phyloP scores from a whole-genome alignment of 1,140 invertebrate species.

The Anthonomus grandis region DNA sequence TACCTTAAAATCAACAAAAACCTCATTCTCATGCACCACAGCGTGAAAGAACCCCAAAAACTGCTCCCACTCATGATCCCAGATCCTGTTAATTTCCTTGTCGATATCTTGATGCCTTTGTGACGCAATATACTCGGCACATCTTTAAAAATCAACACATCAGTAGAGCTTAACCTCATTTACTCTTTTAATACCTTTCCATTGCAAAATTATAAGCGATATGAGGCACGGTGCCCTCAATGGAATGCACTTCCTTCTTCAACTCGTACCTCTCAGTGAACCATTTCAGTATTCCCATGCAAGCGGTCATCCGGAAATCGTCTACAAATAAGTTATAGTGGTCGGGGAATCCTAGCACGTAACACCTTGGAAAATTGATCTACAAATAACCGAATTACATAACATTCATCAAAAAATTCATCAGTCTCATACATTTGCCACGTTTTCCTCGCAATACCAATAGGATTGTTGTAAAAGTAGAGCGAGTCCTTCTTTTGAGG shows the following conservation, averaged over 20 bases:
- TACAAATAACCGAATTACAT: constrained; percentile 8
- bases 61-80: constrained; percentile 83
- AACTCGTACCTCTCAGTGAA: constrained; percentile 58
- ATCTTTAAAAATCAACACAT: constrained; percentile 32
- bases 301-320: constrained; percentile 85
- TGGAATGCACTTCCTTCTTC: constrained; percentile 49
- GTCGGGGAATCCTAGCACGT: constrained; percentile 57
- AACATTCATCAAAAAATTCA: background rate
- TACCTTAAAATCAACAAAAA: constrained; percentile 49
- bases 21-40: constrained; percentile 62
- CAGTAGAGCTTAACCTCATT: background rate
- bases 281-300: constrained; percentile 77
- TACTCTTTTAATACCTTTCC: constrained; percentile 50
- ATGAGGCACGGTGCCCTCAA: constrained; percentile 66
- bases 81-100: constrained; percentile 62
- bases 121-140: constrained; percentile 71
- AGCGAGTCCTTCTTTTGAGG: constrained; percentile 86
- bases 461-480: constrained; percentile 80
- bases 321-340: constrained; percentile 86
- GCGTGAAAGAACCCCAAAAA: constrained; percentile 75
- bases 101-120: constrained; percentile 85
- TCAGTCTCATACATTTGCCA: constrained; percentile 58
- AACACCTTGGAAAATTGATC: constrained; percentile 24
- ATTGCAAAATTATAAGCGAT: constrained; percentile 76
- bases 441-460: constrained; percentile 82